These are phyloP conservation scores for Trachymyrmex septentrionalis DNA, from an alignment of 1,140 invertebrate genomes.

Conservation along the genomic window DNA sequence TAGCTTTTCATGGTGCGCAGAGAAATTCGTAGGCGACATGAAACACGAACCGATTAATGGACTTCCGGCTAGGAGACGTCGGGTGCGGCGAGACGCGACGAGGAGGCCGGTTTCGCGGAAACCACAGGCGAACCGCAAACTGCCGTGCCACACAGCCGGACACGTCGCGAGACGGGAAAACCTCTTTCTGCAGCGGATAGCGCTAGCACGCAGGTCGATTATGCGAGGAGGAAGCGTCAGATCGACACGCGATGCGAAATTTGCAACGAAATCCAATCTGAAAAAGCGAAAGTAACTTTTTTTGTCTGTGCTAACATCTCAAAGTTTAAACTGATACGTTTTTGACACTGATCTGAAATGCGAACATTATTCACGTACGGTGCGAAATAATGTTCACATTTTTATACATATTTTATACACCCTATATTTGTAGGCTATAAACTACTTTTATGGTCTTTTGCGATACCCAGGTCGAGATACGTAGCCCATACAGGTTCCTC, in stretches of 20 bases:
- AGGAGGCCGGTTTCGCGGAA: conserved; percentile 20
- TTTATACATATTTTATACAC: not conserved
- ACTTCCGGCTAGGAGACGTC: conserved; percentile 56
- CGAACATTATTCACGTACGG: too few relatives aligned
- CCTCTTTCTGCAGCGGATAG: conserved; percentile 22
- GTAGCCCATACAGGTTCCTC: not conserved
- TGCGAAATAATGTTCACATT: not conserved
- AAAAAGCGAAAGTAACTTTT: not conserved
- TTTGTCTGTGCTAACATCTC: not conserved
- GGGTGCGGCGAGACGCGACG: conserved; percentile 21
- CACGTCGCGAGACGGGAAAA: conserved; percentile 12
- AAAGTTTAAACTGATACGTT: not conserved
- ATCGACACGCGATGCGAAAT: not conserved
- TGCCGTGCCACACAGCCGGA: conserved; percentile 12
- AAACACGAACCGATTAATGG: conserved; percentile 73
- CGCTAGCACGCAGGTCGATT: conserved; percentile 19
- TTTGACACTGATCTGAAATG: not conserved
- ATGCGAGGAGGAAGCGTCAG: not conserved
- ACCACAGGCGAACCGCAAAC: conserved; percentile 41
- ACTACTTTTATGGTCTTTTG: not conserved
- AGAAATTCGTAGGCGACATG: conserved; percentile 29
- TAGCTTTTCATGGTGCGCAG: not conserved
- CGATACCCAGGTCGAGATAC: not conserved
- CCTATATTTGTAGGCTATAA: too few relatives aligned
- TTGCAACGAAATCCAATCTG: not conserved